Conservation (phyloP, 2,888 invertebrate genomes). For the Sacculina carcini region DNA sequence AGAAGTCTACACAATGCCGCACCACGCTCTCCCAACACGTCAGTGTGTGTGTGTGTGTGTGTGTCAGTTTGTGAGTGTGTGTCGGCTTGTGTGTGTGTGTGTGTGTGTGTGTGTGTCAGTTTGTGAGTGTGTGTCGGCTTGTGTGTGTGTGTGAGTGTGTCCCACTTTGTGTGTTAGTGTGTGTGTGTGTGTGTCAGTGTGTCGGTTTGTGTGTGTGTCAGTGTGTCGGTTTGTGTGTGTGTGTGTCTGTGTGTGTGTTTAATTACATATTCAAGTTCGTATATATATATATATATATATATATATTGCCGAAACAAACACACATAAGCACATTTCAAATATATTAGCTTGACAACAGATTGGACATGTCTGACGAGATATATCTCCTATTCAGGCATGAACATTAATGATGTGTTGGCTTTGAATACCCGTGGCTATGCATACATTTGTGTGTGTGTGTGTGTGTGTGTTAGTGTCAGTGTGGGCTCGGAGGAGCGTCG, state of each 20-base stretch:
- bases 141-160: conserved; percentile 8
- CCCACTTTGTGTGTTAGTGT: not conserved
- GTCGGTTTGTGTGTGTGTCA: no score
- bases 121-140: conserved; percentile 11
- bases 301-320: no score
- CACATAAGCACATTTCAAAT: no score
- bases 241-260: not conserved
- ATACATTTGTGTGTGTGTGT: no score
- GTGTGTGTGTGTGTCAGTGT: no score
- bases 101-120: no score
- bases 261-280: not conserved
- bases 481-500: conserved; percentile 41
- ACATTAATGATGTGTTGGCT: not conserved
- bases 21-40: not conserved
- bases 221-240: not conserved
- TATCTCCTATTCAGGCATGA: conserved; percentile 2
- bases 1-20: not conserved
- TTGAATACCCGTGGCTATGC: no score
- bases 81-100: no score
- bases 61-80: no score
- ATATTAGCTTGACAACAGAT: no score
- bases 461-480: conserved; percentile 21
- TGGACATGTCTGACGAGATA: no score
- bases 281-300: no score
- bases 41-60: not conserved